Conservation (phyloP, 2,888 invertebrate species). For the Polyommatus iphigenia region DNA sequence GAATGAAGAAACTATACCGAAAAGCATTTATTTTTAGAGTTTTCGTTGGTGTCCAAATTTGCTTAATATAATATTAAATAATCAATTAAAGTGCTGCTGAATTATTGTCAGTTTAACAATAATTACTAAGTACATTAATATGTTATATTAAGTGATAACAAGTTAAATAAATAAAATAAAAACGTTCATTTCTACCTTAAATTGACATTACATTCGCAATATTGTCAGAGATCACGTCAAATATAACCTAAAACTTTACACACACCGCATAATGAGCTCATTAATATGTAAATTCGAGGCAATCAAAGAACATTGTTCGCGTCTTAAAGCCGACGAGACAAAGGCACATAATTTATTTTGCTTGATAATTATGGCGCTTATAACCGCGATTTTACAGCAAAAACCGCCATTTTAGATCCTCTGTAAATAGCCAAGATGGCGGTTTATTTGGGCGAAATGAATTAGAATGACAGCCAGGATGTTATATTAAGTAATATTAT, state of each 20-base stretch:
- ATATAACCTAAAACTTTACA: not conserved
- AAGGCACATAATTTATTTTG: conserved; percentile 8
- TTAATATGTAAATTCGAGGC: not conserved
- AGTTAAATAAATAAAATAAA: no score
- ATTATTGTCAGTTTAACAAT: no score
- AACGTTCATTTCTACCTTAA: no score
- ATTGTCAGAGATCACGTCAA: not conserved
- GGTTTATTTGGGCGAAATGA: not conserved
- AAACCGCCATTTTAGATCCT: not conserved
- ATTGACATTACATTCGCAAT: not conserved
- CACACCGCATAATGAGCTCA: not conserved
- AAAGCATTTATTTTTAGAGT: not conserved
- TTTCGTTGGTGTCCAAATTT: no score
- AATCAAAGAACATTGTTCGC: conserved; percentile 11
- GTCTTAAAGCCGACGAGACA: not conserved
- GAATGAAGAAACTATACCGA: not conserved
- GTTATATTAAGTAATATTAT: no score
- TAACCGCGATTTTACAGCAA: not conserved
- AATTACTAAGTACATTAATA: no score
- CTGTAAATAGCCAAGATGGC: not conserved
- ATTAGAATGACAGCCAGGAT: no score
- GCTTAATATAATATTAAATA: no score
- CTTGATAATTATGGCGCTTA: not conserved
- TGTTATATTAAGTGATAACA: no score
- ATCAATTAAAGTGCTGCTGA: no score